Conservation (phyloP, 2,888 invertebrate genomes). For the Tholera decimalis region DNA sequence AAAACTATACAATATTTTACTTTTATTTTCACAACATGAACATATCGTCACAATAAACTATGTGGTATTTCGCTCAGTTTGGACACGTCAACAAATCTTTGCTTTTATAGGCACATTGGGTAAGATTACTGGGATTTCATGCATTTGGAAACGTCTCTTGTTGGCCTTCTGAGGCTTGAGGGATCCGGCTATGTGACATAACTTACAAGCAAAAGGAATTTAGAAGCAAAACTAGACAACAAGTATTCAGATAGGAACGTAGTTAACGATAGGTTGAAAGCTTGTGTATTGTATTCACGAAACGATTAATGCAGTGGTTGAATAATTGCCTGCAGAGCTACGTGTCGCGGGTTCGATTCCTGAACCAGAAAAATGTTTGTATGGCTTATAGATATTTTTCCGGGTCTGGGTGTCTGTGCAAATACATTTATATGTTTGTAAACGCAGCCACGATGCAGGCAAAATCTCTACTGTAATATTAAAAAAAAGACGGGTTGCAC, state of each 20-base stretch:
- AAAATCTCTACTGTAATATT: too few relatives aligned
- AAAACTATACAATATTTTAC: neutral
- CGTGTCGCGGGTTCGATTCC: too few relatives aligned
- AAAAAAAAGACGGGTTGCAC: too few relatives aligned
- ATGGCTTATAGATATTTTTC: too few relatives aligned
- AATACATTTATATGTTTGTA: too few relatives aligned
- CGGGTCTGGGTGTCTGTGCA: too few relatives aligned
- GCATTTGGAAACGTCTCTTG: conserved; percentile 50
- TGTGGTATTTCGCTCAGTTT: conserved; percentile 23
- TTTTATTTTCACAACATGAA: conserved; percentile 10
- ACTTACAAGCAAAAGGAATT: conserved; percentile 34
- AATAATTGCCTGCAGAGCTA: too few relatives aligned
- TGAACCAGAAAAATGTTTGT: too few relatives aligned
- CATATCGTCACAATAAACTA: conserved; percentile 22
- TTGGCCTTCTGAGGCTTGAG: conserved; percentile 37
- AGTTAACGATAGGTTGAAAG: neutral
- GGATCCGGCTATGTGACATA: conserved; percentile 20
- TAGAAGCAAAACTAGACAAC: conserved; percentile 3
- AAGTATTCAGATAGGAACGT: neutral
- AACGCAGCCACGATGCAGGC: too few relatives aligned
- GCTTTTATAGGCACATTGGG: conserved; percentile 48
- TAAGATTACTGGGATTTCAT: conserved; percentile 51
- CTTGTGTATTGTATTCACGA: neutral
- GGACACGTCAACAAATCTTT: conserved; percentile 48
- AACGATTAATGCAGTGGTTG: too few relatives aligned